These are phyloP conservation scores for Epinephelus cyanopodus DNA, from an alignment of 2,113 vertebrate genomes.

Conservation along the genomic window DNA sequence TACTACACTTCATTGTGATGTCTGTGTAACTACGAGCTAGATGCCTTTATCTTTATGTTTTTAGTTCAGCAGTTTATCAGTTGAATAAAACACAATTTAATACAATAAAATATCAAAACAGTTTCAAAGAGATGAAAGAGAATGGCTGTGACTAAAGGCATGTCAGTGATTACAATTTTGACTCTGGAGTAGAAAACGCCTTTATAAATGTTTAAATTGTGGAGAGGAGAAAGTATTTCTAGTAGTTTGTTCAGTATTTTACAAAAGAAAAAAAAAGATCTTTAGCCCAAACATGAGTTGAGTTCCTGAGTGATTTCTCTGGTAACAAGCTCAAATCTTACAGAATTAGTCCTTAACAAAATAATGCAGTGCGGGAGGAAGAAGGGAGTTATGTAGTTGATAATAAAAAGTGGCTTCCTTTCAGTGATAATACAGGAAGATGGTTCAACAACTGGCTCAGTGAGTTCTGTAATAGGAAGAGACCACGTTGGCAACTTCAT, in stretches of 20 bases:
- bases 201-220: neutral
- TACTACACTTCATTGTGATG: neutral
- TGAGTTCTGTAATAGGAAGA: neutral
- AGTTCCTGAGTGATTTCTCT: neutral
- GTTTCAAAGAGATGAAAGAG: neutral
- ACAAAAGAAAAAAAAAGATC: neutral
- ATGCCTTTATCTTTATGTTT: neutral
- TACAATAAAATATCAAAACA: neutral
- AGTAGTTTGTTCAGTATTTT: neutral
- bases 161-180: no score
- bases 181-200: neutral
- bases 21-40: neutral
- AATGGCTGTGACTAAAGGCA: neutral
- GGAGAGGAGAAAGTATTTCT: neutral
- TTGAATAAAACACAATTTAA: neutral
- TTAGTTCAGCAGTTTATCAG: neutral
- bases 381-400: neutral
- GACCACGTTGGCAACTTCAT: neutral
- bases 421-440: neutral
- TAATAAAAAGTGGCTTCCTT: neutral
- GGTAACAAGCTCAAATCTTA: neutral
- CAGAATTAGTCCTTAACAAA: neutral
- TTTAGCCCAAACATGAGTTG: neutral
- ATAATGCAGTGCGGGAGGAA: no score
- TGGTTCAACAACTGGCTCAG: neutral